Evolutionary conservation across 1,140 invertebrate species (phyloP), one percentile per base, ranked within the genome.

Genomic region (Zaprionus inermis): DNA sequence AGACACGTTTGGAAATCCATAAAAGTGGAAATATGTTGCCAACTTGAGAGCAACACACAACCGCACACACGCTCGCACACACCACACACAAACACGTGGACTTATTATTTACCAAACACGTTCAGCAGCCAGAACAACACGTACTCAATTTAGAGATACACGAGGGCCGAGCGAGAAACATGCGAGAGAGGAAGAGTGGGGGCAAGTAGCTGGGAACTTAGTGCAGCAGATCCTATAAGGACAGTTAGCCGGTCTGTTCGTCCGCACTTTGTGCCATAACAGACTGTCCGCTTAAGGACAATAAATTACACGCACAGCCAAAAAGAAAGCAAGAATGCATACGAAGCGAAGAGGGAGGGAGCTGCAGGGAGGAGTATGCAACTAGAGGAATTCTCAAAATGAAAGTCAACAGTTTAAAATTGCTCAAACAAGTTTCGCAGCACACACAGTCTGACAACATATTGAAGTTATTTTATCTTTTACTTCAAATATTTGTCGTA

Each of bases 11-110:
- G 83, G 73, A 82, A 82, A 88, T 65, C 76, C 82, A 82, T 85
- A 88, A 82, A 85, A 85, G 76, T 82, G 83, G 83, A 85, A 85
- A 85, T 85, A 85, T 85, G 83, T 85, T 79, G 76, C 83, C 72
- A 85, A 82, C 63, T 66, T 71, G 51, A 18, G 65, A 24, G 38
- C 56, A 72, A 49, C 60, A 34, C 49, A 63, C 24, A 49, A 54
- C 6, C n/a, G n/a, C 34, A 44, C 30, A 20, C 44, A 20, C 38
- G 28, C 49, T 44, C 34, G 65, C 46, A 63, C 54, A 69, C 67
- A 63, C 54, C n/a, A 36, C 22, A 52, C 36, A 52, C 46, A 64
- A 64, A 67, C 52, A 76, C 72, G 67, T 86, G 69, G 55, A 76
- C 65, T 78, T 70, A 79, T 76, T 79, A 88, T 85, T 88, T 85